Percentiles rank a stretch among this genome's conserved stretches.
Conservation (phyloP, 2,113 vertebrate genomes). For the Neolamprologus modestus region DNA sequence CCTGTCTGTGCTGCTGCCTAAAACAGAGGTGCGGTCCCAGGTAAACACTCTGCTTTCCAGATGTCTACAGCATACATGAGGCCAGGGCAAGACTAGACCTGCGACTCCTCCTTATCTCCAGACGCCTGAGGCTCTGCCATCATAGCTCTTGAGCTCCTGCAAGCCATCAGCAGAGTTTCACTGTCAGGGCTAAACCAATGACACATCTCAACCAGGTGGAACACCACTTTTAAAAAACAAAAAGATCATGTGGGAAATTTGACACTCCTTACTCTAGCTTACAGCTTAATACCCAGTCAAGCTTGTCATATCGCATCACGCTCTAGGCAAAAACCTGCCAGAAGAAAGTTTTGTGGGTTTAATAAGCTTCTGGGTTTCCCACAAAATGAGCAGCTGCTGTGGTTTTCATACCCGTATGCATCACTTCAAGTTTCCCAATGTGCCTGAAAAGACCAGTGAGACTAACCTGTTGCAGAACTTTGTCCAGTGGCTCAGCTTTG, state of each 20-base stretch:
- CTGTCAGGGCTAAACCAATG: constrained; percentile 30
- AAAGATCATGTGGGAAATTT: constrained; percentile 35
- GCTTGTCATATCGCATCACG: constrained; percentile 24
- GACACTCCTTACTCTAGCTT: constrained; percentile 10
- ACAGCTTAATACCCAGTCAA: neutral
- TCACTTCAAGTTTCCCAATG: neutral
- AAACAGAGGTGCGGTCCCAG: constrained; percentile 52
- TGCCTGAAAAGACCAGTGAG: neutral
- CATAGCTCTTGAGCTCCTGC: constrained; percentile 7
- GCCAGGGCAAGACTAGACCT: constrained; percentile 81
- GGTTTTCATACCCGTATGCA: neutral
- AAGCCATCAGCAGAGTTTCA: constrained; percentile 47
- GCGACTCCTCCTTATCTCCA: constrained; percentile 58
- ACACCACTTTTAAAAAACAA: neutral
- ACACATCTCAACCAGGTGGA: constrained; percentile 21
- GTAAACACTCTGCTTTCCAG: constrained; percentile 72
- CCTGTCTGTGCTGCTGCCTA: constrained; percentile 27
- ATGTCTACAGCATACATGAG: constrained; percentile 64
- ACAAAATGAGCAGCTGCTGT: neutral
- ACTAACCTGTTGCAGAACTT: constrained; percentile 88
- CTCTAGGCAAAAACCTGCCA: constrained; percentile 7
- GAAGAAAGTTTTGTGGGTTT: neutral
- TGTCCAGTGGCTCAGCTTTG: constrained; percentile 86
- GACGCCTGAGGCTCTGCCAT: constrained; percentile 16
- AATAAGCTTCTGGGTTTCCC: neutral